A percentile compares a stretch with the other conserved stretches of the same genome.
Conservation (phyloP, 2,797 vertebrate genomes). For the Luscinia megarhynchos region DNA sequence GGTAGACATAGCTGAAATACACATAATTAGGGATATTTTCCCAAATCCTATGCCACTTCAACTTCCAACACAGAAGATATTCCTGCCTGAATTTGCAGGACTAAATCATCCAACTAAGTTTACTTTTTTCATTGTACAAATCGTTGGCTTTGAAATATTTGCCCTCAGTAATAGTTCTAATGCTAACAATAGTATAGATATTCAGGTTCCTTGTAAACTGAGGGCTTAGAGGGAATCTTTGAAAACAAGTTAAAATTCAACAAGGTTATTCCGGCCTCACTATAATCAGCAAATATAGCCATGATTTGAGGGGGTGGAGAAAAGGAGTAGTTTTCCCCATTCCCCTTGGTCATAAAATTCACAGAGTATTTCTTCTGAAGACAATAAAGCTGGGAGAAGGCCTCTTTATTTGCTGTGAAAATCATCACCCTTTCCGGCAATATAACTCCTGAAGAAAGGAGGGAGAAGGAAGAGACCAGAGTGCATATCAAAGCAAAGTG, state of each 20-base stretch:
- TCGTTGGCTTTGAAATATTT: conserved; percentile 31
- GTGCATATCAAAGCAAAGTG: conserved; percentile 92
- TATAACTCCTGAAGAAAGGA: conserved; percentile 83
- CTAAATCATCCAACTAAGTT: not conserved
- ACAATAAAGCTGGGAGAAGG: conserved; percentile 77
- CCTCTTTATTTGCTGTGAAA: conserved; percentile 85
- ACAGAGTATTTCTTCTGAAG: conserved; percentile 75
- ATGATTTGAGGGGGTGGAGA: conserved; percentile 67
- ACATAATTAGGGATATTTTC: not conserved
- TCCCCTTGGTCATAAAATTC: conserved; percentile 78
- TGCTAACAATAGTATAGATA: conserved; percentile 49
- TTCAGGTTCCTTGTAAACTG: conserved; percentile 39
- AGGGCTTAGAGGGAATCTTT: conserved; percentile 53
- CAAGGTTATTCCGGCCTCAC: conserved; percentile 62
- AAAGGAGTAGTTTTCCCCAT: conserved; percentile 62
- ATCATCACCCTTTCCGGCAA: conserved; percentile 83
- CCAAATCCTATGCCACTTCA: not conserved
- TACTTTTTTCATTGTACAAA: not conserved
- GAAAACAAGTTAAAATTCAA: conserved; percentile 76
- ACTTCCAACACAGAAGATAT: not conserved
- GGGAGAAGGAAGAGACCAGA: conserved; percentile 80
- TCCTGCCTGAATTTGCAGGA: not conserved
- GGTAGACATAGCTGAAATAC: not conserved
- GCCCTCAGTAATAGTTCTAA: conserved; percentile 8
- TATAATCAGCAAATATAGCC: conserved; percentile 74